Evolutionary conservation across 2,797 vertebrate species (phyloP), one percentile per base, ranked within the genome.

Genomic region (Smutsia temminckii): DNA sequence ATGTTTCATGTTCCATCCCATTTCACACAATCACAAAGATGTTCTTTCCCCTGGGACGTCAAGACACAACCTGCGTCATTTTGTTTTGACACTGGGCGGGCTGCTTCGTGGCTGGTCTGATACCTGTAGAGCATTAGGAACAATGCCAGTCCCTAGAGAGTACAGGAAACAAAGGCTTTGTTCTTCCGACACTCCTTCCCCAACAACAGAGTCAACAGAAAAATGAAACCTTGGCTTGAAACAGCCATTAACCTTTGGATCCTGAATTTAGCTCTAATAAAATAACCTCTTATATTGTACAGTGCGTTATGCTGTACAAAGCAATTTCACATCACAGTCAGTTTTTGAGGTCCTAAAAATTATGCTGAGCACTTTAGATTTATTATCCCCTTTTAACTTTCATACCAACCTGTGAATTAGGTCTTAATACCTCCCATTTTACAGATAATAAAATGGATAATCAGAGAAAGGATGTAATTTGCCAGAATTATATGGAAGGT

Each of bases 211-310:
- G 64, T 89, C 90, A 91, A 64, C 90, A 88, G 92, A 85, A 96
- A 92, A 94, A 61, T 18, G 25, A 83, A 89, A 77, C 40, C 53
- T 80, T 75, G 75, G 59, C 72, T 80, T 74, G 42, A 94, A 95
- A 75, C n/a, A 89, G 63, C 85, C 71, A 94, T 84, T 95, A 94
- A 86, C 68, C 81, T 97, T 88, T 83, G 29, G 79, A 95, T 71
- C 66, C 55, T 64, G 66, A 94, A 91, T 71, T 89, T 94, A 68
- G 85, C 90, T 77, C 84, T 95, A 87, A 96, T 80, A 89, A 95
- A 97, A 89, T 88, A 95, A 72, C 55, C 55, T 79, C 77, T 68
- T 69, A 78, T 34, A 55, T 49, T 46, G 0, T 51, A 75, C 17
- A 57, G 51, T 61, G 77, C 85, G 78, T 55, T 71, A 34, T 63